These are phyloP conservation scores for Ceratina australensis DNA, from an alignment of 1,140 invertebrate genomes.

Conservation along the genomic window DNA sequence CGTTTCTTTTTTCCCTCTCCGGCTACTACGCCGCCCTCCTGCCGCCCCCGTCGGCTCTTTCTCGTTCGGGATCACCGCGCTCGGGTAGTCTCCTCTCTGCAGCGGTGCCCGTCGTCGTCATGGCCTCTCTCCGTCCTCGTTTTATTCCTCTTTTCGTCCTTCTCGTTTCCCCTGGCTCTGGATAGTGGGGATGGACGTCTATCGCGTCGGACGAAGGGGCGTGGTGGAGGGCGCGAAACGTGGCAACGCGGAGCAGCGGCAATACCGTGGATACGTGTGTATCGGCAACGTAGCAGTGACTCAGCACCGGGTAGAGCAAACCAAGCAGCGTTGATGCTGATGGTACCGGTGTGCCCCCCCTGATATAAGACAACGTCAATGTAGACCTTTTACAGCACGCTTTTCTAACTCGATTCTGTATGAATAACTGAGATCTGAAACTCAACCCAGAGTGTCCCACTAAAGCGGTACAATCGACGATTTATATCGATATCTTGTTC, in stretches of 20 bases:
- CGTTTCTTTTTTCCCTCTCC: background rate
- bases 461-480: too few relatives aligned
- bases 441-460: too few relatives aligned
- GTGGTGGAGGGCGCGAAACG: conserved; percentile 43
- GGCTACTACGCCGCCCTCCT: too few relatives aligned
- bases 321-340: too few relatives aligned
- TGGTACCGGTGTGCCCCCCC: conserved; percentile 2
- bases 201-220: conserved; percentile 48
- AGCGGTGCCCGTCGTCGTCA: conserved; percentile 23
- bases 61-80: background rate
- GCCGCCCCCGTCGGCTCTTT: background rate
- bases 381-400: conserved; percentile 67
- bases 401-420: conserved; percentile 72
- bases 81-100: background rate
- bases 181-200: conserved; percentile 52
- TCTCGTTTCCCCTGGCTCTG: conserved; percentile 19
- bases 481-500: too few relatives aligned
- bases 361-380: conserved; percentile 46
- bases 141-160: conserved; percentile 3
- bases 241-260: conserved; percentile 64
- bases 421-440: conserved; percentile 20
- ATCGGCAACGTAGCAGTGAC: conserved; percentile 73
- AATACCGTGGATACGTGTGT: conserved; percentile 17
- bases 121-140: background rate
- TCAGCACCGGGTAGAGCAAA: conserved; percentile 64